phyloP scores from a whole-genome alignment of 2,113 vertebrate species.

The Eonycteris spelaea region DNA sequence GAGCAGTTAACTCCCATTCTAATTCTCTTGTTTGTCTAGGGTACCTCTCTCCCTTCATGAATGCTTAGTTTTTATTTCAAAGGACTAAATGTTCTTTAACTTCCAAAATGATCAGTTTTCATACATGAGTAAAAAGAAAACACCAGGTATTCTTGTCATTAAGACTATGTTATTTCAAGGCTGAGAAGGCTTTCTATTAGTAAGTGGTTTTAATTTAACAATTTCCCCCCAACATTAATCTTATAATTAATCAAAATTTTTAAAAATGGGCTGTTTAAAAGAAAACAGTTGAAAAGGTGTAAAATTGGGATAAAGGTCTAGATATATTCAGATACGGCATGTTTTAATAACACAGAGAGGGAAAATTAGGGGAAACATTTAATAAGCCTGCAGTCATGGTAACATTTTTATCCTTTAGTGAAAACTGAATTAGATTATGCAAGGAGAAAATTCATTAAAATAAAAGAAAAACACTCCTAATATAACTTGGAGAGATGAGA shows the following conservation, averaged over 20 bases:
- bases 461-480: not conserved
- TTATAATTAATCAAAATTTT: constrained; percentile 37
- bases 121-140: constrained; percentile 51
- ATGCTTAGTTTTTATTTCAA: constrained; percentile 49
- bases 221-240: not conserved
- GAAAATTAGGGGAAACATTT: constrained; percentile 24
- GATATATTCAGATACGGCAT: not conserved
- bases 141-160: constrained; percentile 20
- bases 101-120: constrained; percentile 55
- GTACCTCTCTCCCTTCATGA: not conserved
- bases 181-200: not conserved
- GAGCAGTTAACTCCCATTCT: not conserved
- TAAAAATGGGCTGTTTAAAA: not conserved
- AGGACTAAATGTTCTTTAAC: constrained; percentile 39
- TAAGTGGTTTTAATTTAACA: constrained; percentile 43
- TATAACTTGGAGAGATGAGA: not conserved
- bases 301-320: constrained; percentile 9
- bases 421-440: constrained; percentile 26
- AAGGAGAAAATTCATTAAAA: not conserved
- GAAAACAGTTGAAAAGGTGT: constrained; percentile 30
- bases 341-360: constrained; percentile 3
- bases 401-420: constrained; percentile 28
- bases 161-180: constrained; percentile 15
- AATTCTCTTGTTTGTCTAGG: not conserved
- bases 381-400: not conserved